Conservation (phyloP, 2,888 invertebrate species). For the Parasteatoda lunata region DNA sequence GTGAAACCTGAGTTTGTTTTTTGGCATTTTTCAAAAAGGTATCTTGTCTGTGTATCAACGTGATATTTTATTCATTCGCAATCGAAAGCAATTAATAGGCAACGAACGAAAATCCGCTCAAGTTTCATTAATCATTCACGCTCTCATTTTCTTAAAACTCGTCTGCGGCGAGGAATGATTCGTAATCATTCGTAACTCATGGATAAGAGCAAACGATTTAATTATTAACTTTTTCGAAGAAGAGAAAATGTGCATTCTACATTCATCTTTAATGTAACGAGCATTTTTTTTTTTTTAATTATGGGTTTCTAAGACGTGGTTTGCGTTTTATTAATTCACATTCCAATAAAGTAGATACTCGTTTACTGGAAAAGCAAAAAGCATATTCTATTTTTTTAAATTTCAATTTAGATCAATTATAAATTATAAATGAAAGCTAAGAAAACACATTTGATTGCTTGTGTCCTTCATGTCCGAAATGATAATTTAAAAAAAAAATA, state of each 20-base stretch:
- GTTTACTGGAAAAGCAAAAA: too few species aligned
- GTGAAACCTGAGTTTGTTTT: too few species aligned
- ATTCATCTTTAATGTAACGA: neutral
- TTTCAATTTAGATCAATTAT: too few species aligned
- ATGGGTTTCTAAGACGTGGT: neutral
- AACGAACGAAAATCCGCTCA: neutral
- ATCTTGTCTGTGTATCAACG: neutral
- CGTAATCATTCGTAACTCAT: neutral
- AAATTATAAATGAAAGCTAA: too few species aligned
- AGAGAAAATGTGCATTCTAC: neutral
- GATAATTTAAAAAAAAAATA: too few species aligned
- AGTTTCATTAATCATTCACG: constrained; percentile 1
- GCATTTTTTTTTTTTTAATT: neutral
- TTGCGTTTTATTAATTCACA: neutral
- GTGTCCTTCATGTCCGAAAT: too few species aligned
- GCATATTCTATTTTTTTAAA: too few species aligned
- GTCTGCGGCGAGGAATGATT: neutral
- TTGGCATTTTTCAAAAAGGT: too few species aligned
- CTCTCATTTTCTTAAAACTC: constrained; percentile 2
- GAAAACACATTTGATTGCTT: too few species aligned
- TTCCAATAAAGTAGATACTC: neutral
- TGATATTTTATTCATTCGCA: constrained; percentile 38
- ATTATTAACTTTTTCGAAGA: neutral
- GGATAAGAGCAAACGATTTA: neutral
- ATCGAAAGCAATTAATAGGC: constrained; percentile 40